phyloP scores from a whole-genome alignment of 2,797 vertebrate species.

The Chrysocyon brachyurus region DNA sequence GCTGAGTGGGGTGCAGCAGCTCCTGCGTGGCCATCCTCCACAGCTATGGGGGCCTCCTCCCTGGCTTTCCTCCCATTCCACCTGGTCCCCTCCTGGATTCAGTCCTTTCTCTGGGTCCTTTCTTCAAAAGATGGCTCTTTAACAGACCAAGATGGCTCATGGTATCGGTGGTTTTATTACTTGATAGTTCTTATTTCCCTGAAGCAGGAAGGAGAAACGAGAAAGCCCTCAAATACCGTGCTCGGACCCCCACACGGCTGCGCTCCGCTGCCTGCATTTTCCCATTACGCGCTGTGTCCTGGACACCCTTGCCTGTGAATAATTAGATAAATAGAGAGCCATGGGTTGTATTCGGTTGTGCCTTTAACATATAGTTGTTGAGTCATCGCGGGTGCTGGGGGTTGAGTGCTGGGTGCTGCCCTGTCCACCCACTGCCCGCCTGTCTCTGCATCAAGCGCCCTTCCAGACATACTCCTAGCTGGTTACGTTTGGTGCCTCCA shows the following conservation, averaged over 20 bases:
- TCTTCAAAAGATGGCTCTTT: neutral
- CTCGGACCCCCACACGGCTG: neutral
- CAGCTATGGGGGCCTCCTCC: fast-evolving
- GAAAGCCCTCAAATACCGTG: neutral
- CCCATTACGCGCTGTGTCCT: neutral
- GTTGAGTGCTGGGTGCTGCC: neutral
- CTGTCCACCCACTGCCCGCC: neutral
- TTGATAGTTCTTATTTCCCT: neutral
- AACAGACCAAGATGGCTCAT: neutral
- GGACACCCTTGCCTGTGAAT: neutral
- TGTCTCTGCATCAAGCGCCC: neutral
- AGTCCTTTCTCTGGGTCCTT: neutral
- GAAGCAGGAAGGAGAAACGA: neutral
- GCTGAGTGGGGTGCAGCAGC: neutral
- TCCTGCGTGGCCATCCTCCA: neutral
- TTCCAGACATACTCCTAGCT: neutral
- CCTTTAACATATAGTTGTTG: neutral
- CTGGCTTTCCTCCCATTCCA: too few species aligned
- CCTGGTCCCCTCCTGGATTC: neutral
- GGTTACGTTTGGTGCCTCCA: neutral
- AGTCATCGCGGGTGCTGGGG: neutral
- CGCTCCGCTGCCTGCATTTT: neutral
- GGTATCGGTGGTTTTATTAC: neutral
- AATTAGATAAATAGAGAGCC: neutral
- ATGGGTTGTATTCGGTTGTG: neutral